These are phyloP conservation scores for Synanthedon formicaeformis DNA, from an alignment of 2,888 invertebrate genomes.

Conservation along the genomic window DNA sequence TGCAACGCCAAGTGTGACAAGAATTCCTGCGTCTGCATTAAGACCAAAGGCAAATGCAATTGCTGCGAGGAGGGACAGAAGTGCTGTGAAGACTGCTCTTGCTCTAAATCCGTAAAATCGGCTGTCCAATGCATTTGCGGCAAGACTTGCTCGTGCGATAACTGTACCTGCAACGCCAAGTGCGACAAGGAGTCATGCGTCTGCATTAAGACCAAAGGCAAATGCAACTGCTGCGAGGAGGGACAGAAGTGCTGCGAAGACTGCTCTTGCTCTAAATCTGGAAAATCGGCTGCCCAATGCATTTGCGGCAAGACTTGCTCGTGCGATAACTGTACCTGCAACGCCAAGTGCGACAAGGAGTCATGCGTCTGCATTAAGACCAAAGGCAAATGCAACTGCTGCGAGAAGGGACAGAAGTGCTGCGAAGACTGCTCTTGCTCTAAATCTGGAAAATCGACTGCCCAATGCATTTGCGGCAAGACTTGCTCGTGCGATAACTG, in stretches of 20 bases:
- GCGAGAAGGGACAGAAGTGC: conserved; percentile 11
- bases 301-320: background rate
- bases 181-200: conserved; percentile 4
- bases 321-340: conserved; percentile 1
- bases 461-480: background rate
- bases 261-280: conserved; percentile 2
- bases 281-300: background rate
- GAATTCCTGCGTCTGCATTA: conserved; percentile 12
- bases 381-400: conserved; percentile 11
- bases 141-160: background rate
- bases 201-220: conserved; percentile 11
- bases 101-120: conserved; percentile 6
- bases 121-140: background rate
- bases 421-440: conserved; percentile 14
- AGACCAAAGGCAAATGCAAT: conserved; percentile 11
- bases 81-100: conserved; percentile 11
- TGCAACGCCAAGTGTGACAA: conserved; percentile 1
- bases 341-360: conserved; percentile 4
- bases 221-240: background rate
- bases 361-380: conserved; percentile 13
- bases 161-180: background rate
- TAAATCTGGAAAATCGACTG: background rate
- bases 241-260: conserved; percentile 10
- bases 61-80: conserved; percentile 10
- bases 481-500: background rate